Evolutionary conservation across 1,140 invertebrate species (phyloP), one percentile per base, ranked within the genome.

Genomic region (Coboldia fuscipes): DNA sequence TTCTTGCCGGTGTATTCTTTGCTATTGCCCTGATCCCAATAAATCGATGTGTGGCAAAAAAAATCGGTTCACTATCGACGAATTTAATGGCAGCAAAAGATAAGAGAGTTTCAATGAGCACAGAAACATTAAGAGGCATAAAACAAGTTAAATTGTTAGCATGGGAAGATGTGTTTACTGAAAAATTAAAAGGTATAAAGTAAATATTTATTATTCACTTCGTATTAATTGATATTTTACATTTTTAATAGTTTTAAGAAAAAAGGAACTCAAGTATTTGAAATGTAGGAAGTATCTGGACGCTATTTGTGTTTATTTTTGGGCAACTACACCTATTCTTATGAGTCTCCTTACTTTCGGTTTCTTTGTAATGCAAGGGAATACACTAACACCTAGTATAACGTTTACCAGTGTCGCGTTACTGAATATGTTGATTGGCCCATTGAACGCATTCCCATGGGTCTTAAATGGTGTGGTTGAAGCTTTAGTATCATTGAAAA

Each of bases 261-360:
- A 61, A 3, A 48, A 58, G 26, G 86, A 93, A 61, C 46, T 93
- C 14, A 69, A 70, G 33, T 79, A 75, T 47, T 54, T 93, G 29
- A 72, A 73, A 39, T 71, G 74, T 13, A 64, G 88, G 40, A 98
- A 98, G 61, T 98, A 97, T 59, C 56, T 98, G 37, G 94, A 98
- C 62, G 94, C 93, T n/a, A 56, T 94, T 30, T 98, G 93, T 61
- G 94, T 97, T 2, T 97, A 89, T 54, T 86, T 98, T 53, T 98
- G 94, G 94, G 94, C 93, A 1, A 92, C 88, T 6, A 97, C 93
- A n/a, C 93, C 93, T 1, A 81, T 97, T 29, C 47, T 97, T 2
- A 92, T 98, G 40, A 79, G 88, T 2, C 72, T 94, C 34, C 60
- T 93, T 2, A 97, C 90, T 1, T 90, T 99, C 49, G 66, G 70